phyloP scores from a whole-genome alignment of 2,113 vertebrate genomes.

The Vanacampus margaritifer region DNA sequence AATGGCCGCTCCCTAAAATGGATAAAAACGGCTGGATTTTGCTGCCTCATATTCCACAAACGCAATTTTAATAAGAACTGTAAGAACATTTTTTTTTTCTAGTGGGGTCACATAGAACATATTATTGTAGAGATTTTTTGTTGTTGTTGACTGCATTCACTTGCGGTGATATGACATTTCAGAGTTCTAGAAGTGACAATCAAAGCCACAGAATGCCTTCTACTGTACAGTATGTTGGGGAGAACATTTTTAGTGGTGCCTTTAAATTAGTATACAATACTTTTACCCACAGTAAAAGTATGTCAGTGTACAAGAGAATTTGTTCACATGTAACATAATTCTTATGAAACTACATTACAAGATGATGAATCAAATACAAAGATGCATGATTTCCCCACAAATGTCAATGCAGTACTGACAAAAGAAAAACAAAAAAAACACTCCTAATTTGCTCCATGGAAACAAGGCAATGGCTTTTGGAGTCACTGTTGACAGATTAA shows the following conservation, averaged over 20 bases:
- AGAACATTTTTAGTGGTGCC: not conserved
- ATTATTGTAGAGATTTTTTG: no score
- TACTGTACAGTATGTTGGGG: not conserved
- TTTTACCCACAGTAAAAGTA: not conserved
- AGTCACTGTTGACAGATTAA: not conserved
- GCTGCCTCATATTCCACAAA: no score
- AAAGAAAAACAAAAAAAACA: not conserved
- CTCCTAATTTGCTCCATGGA: not conserved
- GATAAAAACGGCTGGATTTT: no score
- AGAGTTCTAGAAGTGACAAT: conserved; percentile 2
- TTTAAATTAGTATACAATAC: not conserved
- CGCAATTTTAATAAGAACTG: no score
- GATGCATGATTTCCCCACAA: no score
- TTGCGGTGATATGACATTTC: conserved; percentile 3
- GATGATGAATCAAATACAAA: no score
- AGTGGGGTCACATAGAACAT: no score
- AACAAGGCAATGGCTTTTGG: not conserved
- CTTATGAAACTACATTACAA: no score
- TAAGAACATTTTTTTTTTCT: no score
- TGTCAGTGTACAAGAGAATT: not conserved
- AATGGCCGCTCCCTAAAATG: no score
- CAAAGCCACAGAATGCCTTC: conserved; percentile 1
- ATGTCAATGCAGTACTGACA: not conserved
- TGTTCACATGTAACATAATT: no score
- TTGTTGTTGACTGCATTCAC: not conserved